Evolutionary conservation across 1,140 invertebrate genomes (phyloP).

Genomic region (Calycopis cecrops): DNA sequence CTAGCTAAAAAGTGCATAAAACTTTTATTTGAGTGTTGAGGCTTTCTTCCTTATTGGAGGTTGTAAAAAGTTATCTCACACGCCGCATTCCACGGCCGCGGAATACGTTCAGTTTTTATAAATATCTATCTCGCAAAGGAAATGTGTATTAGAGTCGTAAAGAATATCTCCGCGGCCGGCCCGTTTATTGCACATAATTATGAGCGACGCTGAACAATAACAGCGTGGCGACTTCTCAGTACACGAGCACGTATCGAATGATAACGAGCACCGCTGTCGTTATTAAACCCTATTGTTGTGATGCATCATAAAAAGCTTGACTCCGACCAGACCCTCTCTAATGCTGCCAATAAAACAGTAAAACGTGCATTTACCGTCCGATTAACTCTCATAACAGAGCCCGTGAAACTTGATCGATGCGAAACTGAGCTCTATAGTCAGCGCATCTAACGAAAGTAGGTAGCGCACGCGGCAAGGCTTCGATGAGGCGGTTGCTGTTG

Average conservation of each 20-base stretch:
- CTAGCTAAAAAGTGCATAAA: too few species aligned
- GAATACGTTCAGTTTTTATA: too few species aligned
- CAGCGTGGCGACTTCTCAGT: slow-evolving; percentile 42
- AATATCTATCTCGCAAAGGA: neutral
- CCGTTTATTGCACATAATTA: slow-evolving; percentile 8
- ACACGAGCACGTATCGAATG: slow-evolving; percentile 37
- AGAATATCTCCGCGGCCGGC: neutral
- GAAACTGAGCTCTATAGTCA: slow-evolving; percentile 45
- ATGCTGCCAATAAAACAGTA: slow-evolving; percentile 58
- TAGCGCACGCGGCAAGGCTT: slow-evolving; percentile 34
- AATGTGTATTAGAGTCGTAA: slow-evolving; percentile 5
- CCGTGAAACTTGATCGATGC: slow-evolving; percentile 27
- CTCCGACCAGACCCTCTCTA: slow-evolving; percentile 45
- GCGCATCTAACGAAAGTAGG: slow-evolving; percentile 45
- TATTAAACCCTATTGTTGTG: slow-evolving; percentile 60
- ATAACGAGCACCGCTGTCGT: slow-evolving; percentile 51
- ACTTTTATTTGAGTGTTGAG: too few species aligned
- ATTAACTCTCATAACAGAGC: slow-evolving; percentile 41
- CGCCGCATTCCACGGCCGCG: too few species aligned
- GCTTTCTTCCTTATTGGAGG: too few species aligned
- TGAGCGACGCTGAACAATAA: slow-evolving; percentile 38
- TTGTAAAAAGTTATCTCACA: too few species aligned
- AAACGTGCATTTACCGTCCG: slow-evolving; percentile 50
- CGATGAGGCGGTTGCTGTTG: slow-evolving; percentile 26
- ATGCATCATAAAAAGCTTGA: slow-evolving; percentile 52